Evolutionary conservation across 2,888 invertebrate species (phyloP), one percentile per base, ranked within the genome.

Genomic region (Cryptocephalus moraei): DNA sequence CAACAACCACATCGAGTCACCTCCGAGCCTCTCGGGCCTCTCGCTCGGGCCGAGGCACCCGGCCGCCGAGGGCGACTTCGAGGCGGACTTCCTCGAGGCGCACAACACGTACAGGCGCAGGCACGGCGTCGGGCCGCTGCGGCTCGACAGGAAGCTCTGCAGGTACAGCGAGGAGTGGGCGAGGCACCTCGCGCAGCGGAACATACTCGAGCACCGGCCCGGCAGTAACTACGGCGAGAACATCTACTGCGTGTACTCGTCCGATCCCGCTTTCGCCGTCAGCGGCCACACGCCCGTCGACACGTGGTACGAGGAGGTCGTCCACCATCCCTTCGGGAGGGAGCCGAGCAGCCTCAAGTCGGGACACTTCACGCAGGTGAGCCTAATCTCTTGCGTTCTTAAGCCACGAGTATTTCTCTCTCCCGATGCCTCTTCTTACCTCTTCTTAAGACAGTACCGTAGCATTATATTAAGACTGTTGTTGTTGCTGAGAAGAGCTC

Each of bases 151-250:
- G 57, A 79, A 81, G 59, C 64, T 86, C 38, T 80, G 79, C 58
- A 77, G 77, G 60, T 78, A 81, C 60, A 82, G 84, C 36, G 79
- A 80, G 53, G 80, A 84, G 58, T 87, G 86, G 86, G 84, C 86
- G 0, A 77, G 78, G 56, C 76, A 77, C 31, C 65, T 90, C 47
- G 82, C 82, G 1, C 76, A 75, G 38, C 79, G 73, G 56, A 83
- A 84, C 32, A 72, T 71, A 52, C 73, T 89, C 58, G 79, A 85
- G 55, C 90, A 91, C 64, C 78, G 89, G 45, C 79, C 82, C 36
- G 82, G 86, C 56, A 81, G 81, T 52, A 82, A 82, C 33, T 87
- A 88, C 61, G 91, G 91, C 0, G 91, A 91, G 66, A 91, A 91
- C 63, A 79, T 91, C 48, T 91, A 82, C 65, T 82, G 81, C 62